phyloP scores from a whole-genome alignment of 1,140 invertebrate species.

The Hermatobates lingyangjiaoensis region DNA sequence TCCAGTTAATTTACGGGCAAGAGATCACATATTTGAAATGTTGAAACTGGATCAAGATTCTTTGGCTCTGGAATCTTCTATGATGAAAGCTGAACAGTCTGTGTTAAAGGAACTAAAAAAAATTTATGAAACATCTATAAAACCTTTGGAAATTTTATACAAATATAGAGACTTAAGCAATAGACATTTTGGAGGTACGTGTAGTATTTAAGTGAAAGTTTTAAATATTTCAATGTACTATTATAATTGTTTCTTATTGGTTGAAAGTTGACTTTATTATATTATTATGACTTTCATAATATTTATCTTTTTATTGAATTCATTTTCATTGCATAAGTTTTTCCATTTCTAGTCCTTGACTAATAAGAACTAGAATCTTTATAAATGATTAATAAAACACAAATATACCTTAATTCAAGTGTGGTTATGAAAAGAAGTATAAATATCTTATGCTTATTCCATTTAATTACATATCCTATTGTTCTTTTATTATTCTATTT shows the following conservation, averaged over 20 bases:
- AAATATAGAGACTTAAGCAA: slow-evolving; percentile 85
- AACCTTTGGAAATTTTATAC: slow-evolving; percentile 72
- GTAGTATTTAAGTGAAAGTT: too few species aligned
- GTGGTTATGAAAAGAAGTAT: too few species aligned
- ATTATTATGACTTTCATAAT: not conserved
- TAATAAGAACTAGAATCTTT: too few species aligned
- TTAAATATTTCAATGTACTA: too few species aligned
- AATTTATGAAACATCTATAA: slow-evolving; percentile 71
- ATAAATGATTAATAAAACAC: too few species aligned
- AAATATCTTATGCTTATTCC: too few species aligned
- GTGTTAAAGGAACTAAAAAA: slow-evolving; percentile 70
- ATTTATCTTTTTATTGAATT: not conserved
- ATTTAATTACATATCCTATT: too few species aligned
- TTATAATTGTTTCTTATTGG: too few species aligned
- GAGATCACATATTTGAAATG: slow-evolving; percentile 61
- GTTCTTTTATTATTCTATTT: slow-evolving; percentile 5
- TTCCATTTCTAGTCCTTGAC: too few species aligned
- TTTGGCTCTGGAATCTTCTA: slow-evolving; percentile 43
- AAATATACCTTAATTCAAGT: too few species aligned
- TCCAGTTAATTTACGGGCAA: slow-evolving; percentile 51
- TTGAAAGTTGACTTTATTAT: not conserved
- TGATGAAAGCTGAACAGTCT: slow-evolving; percentile 51
- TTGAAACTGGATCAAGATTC: slow-evolving; percentile 59
- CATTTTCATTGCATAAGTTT: not conserved
- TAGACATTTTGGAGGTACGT: slow-evolving; percentile 59